Evolutionary conservation across 1,140 invertebrate species (phyloP).

Genomic region (Olivierus martensii): DNA sequence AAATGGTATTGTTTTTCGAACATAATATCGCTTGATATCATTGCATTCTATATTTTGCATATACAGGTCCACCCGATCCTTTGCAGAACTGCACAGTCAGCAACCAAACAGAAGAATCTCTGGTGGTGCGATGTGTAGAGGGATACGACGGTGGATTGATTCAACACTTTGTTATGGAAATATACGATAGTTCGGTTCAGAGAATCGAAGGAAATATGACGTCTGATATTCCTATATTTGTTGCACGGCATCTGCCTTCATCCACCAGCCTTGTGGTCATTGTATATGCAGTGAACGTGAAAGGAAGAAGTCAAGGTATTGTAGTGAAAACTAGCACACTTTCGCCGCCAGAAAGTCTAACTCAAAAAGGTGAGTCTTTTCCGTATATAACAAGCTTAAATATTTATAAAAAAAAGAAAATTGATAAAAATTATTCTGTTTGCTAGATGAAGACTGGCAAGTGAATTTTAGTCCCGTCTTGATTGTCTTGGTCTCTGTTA

Average conservation of each 20-base stretch:
- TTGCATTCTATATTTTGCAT: neutral
- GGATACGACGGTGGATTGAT: conserved; percentile 21
- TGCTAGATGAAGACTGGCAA: neutral
- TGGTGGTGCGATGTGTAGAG: conserved; percentile 17
- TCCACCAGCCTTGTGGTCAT: conserved; percentile 54
- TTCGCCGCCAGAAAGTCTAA: conserved; percentile 13
- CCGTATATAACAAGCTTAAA: neutral
- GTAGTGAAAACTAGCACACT: conserved; percentile 14
- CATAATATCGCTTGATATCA: too few species aligned
- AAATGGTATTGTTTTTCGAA: neutral
- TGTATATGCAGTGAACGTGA: conserved; percentile 53
- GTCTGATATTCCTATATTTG: conserved; percentile 21
- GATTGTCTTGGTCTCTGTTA: neutral
- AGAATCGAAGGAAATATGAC: conserved; percentile 11
- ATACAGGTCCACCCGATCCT: conserved; percentile 41
- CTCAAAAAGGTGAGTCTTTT: conserved; percentile 12
- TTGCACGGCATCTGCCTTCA: conserved; percentile 49
- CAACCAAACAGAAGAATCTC: conserved; percentile 20
- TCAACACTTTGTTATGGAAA: conserved; percentile 19
- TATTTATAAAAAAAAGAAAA: neutral
- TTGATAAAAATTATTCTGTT: neutral
- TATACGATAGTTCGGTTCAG: conserved; percentile 15
- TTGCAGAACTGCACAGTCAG: conserved; percentile 21
- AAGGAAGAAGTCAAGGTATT: conserved; percentile 45
- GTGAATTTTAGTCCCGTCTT: neutral